These are phyloP conservation scores for Calameuta filiformis DNA, from an alignment of 2,888 invertebrate genomes.

Conservation along the genomic window DNA sequence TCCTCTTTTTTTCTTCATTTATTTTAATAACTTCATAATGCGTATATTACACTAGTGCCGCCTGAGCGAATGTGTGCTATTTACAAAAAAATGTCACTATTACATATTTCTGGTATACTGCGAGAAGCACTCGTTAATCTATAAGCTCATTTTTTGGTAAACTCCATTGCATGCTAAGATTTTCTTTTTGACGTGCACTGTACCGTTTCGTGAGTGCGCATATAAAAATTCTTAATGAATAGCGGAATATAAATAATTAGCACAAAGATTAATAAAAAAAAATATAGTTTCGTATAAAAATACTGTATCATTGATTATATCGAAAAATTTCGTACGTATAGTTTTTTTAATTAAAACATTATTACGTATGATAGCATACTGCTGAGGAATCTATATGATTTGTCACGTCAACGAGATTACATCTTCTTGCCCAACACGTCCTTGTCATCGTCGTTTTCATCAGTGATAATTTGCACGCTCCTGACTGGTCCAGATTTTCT, in stretches of 20 bases:
- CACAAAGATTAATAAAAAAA: background rate
- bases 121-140: background rate
- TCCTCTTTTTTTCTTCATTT: background rate
- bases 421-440: constrained; percentile 54
- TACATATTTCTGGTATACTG: background rate
- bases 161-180: background rate
- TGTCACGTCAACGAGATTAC: constrained; percentile 19
- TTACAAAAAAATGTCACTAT: background rate
- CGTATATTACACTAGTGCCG: background rate
- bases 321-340: background rate
- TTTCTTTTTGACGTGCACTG: background rate
- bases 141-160: background rate
- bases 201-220: background rate
- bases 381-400: background rate
- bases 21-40: constrained; percentile 1
- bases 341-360: background rate
- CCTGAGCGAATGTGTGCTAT: background rate
- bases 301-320: background rate
- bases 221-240: background rate
- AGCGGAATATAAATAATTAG: background rate
- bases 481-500: constrained; percentile 71
- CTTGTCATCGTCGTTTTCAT: constrained; percentile 68
- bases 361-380: background rate
- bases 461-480: constrained; percentile 79
- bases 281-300: background rate